A percentile compares a stretch with the other conserved stretches of the same genome.
phyloP scores from a whole-genome alignment of 1,140 invertebrate genomes.

The Anthonomus grandis region DNA sequence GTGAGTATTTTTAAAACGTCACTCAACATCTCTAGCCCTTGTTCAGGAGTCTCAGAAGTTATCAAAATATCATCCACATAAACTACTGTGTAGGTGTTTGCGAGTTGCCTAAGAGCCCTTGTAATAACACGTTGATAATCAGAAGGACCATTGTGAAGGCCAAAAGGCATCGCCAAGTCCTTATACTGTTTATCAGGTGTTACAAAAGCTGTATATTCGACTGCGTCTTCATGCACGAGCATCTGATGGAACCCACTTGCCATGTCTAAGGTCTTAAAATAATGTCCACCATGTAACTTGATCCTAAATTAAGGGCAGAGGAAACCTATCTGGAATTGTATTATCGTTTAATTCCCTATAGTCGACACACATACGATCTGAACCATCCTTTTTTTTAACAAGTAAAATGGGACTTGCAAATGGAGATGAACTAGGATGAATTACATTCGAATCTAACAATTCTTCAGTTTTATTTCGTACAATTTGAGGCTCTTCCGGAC shows the following conservation, averaged over 20 bases:
- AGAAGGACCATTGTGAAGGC: background rate
- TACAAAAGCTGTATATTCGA: background rate
- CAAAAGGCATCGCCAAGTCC: background rate
- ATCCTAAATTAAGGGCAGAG: background rate
- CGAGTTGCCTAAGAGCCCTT: background rate
- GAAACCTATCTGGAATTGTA: background rate
- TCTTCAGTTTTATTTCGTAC: too few relatives aligned
- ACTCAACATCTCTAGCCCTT: too few relatives aligned
- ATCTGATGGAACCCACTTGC: background rate
- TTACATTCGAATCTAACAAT: too few relatives aligned
- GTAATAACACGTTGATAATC: background rate
- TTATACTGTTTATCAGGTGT: background rate
- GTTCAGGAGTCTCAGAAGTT: too few relatives aligned
- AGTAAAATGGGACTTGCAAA: background rate
- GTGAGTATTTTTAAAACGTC: too few relatives aligned
- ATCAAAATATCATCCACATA: background rate
- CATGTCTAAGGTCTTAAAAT: background rate
- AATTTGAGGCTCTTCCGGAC: constrained; percentile 25
- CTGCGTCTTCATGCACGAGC: background rate
- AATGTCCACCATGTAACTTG: background rate
- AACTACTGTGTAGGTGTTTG: background rate
- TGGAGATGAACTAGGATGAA: too few relatives aligned
- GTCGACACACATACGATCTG: background rate
- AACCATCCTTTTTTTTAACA: background rate
- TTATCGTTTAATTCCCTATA: background rate